Evolutionary conservation across 2,888 invertebrate species (phyloP).

Genomic region (Hemithea aestivaria): DNA sequence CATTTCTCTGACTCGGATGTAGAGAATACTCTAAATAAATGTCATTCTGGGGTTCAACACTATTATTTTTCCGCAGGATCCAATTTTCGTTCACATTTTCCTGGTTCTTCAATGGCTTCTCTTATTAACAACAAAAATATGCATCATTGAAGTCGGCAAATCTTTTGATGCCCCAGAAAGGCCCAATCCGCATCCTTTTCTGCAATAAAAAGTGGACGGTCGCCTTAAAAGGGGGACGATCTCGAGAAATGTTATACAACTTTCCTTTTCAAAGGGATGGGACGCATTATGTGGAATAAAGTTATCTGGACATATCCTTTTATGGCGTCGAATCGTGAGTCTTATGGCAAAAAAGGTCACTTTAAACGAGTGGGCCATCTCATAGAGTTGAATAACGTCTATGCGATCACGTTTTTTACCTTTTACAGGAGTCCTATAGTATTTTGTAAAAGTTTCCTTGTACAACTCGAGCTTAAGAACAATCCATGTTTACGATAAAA

Average conservation of each 20-base stretch:
- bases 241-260: slow-evolving; percentile 69
- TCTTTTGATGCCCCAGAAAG: slow-evolving; percentile 54
- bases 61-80: neutral
- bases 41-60: no score
- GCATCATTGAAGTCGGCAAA: slow-evolving; percentile 46
- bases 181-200: slow-evolving; percentile 50
- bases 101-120: slow-evolving; percentile 17
- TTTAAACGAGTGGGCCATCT: slow-evolving; percentile 58
- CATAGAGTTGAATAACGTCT: slow-evolving; percentile 58
- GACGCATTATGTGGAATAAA: slow-evolving; percentile 70
- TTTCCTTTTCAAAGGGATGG: slow-evolving; percentile 74
- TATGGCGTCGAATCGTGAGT: slow-evolving; percentile 59
- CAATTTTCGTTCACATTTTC: slow-evolving; percentile 13
- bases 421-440: slow-evolving; percentile 14
- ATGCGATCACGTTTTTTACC: slow-evolving; percentile 35
- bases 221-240: slow-evolving; percentile 64
- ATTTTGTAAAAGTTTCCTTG: no score
- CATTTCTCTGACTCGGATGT: no score
- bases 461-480: no score
- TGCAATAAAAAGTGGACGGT: slow-evolving; percentile 60
- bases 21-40: no score
- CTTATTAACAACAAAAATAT: slow-evolving; percentile 45
- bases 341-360: slow-evolving; percentile 60
- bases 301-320: slow-evolving; percentile 74
- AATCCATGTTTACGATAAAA: no score